These are phyloP conservation scores for Amblyopsis rosae DNA, from an alignment of 2,113 vertebrate species.

Conservation along the genomic window DNA sequence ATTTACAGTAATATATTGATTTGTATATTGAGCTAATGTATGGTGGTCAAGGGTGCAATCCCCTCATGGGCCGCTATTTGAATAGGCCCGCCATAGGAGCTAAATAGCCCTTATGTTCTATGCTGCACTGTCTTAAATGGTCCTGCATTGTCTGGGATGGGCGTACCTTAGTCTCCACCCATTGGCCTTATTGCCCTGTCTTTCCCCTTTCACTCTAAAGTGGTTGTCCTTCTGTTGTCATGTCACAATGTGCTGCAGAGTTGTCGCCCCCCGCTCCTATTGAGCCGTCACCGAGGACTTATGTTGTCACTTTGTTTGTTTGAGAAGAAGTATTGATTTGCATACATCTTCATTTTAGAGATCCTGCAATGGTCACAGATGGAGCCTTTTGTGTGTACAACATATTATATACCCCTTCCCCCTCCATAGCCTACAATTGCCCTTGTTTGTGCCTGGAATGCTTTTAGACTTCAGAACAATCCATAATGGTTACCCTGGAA, in stretches of 20 bases:
- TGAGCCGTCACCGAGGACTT: neutral
- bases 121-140: constrained; percentile 39
- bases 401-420: neutral
- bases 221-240: neutral
- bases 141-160: constrained; percentile 46
- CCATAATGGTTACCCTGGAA: neutral
- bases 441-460: neutral
- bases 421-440: constrained; percentile 4
- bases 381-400: neutral
- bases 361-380: neutral
- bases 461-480: constrained; percentile 6
- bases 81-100: too few species aligned
- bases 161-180: constrained; percentile 44
- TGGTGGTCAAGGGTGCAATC: too few species aligned
- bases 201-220: neutral
- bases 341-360: constrained; percentile 18
- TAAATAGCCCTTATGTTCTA: too few species aligned
- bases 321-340: constrained; percentile 29
- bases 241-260: neutral
- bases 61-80: too few species aligned
- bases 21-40: too few species aligned
- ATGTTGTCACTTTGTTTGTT: constrained; percentile 18
- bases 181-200: constrained; percentile 27
- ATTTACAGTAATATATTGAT: too few species aligned
- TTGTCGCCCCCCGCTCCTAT: too few species aligned